Evolutionary conservation across 1,140 invertebrate genomes (phyloP), one percentile per base, ranked within the genome.

Genomic region (Calliphora vicina): DNA sequence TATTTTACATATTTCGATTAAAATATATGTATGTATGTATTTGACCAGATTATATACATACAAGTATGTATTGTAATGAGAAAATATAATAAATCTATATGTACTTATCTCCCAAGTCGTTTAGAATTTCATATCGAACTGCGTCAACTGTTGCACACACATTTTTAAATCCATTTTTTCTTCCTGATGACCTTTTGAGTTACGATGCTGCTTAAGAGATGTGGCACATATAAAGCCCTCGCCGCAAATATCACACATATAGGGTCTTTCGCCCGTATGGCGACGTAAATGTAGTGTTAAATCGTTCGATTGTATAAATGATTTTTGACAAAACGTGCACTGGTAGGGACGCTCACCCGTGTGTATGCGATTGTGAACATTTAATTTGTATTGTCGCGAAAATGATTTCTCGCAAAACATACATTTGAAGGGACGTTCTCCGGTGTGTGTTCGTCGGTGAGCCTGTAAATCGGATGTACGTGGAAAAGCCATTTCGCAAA

Each of bases 341-440:
- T 93, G 88, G 88, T 93, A 93, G 1, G 93, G 93, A 35, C 92
- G 88, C 29, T 91, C 90, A 1, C 93, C 93, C 10, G 92, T 93
- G 87, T 94, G 93, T 20, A 93, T 92, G 13, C 93, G 92, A 92
- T 93, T 93, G 85, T 94, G 94, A 12, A 92, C 91, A 12, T 92
- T 92, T 84, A 94, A 87, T 85, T 93, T 93, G 84, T 93, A 93
- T 45, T 93, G 93, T 25, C 93, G 85, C 9, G 87, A 87, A 61
- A 90, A 90, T 9, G 89, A 92, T 90, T 90, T 89, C 0, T 92
- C 92, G 45, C 93, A 93, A 1, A 92, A 90, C 0, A 92, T 92
- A 83, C 93, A 94, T 1, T 92, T 84, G 82, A 91, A 92, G 0
- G 93, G 93, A 29, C 93, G 93, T 82, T 93, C 92, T 0, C 92